Conservation (phyloP, 2,113 vertebrate genomes). For the Puma concolor region DNA sequence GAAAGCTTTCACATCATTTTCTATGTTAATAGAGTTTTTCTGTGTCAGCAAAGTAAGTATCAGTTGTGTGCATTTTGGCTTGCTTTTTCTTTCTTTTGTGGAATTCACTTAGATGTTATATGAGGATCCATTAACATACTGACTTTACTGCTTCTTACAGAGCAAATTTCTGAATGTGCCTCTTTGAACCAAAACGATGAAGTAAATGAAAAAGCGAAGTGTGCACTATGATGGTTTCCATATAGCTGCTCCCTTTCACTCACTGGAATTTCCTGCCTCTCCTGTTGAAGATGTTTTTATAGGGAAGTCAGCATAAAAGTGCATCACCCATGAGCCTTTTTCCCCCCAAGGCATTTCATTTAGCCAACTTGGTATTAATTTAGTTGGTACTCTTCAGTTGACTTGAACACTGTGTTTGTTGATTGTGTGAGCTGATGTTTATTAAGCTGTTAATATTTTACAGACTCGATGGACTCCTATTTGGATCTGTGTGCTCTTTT, state of each 20-base stretch:
- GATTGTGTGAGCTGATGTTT: constrained; percentile 82
- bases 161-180: constrained; percentile 42
- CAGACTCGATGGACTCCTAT: constrained; percentile 74
- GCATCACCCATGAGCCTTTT: constrained; percentile 72
- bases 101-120: not conserved
- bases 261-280: constrained; percentile 79
- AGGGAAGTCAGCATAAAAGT: constrained; percentile 78
- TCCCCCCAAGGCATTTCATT: constrained; percentile 66
- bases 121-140: not conserved
- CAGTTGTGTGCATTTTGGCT: not conserved
- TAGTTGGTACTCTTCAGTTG: constrained; percentile 69
- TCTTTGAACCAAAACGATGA: constrained; percentile 52
- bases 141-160: constrained; percentile 36
- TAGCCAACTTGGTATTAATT: constrained; percentile 76
- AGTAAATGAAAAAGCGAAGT: constrained; percentile 42
- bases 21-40: constrained; percentile 10
- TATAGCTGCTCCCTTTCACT: constrained; percentile 74
- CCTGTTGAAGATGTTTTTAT: constrained; percentile 81
- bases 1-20: constrained; percentile 34
- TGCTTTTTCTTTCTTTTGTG: not conserved
- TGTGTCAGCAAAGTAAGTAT: not conserved
- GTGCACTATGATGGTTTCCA: constrained; percentile 62
- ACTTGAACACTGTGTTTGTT: constrained; percentile 74
- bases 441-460: constrained; percentile 90
- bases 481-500: constrained; percentile 29